Evolutionary conservation across 2,888 invertebrate species (phyloP).

Genomic region (Caenorhabditis sp.): DNA sequence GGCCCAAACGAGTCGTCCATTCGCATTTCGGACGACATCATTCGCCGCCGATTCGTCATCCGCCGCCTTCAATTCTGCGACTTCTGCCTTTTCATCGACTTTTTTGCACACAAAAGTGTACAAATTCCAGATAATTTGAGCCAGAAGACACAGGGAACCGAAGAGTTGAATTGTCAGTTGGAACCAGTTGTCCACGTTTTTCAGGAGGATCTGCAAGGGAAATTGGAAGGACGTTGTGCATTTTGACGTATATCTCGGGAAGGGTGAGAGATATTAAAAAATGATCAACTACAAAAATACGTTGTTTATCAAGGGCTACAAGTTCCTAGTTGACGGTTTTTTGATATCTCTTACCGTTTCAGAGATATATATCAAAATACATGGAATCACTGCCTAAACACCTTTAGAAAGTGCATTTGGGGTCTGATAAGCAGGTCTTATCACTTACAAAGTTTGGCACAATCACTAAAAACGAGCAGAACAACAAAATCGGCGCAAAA

Average conservation of each 20-base stretch:
- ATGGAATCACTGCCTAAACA: no score
- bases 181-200: constrained; percentile 35
- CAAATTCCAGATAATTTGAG: constrained; percentile 44
- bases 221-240: no score
- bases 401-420: no score
- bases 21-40: constrained; percentile 57
- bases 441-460: constrained; percentile 42
- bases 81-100: constrained; percentile 16
- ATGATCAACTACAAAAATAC: constrained; percentile 8
- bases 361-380: no score
- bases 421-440: background rate
- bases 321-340: no score
- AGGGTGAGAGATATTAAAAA: no score
- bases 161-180: constrained; percentile 57
- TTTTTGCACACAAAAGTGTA: constrained; percentile 43
- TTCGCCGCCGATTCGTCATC: constrained; percentile 26
- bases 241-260: no score
- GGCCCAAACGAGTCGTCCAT: constrained; percentile 51
- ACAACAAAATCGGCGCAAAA: constrained; percentile 44
- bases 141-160: constrained; percentile 32
- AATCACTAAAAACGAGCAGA: constrained; percentile 49
- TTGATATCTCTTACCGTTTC: no score
- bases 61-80: constrained; percentile 1
- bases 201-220: constrained; percentile 17
- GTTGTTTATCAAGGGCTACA: no score